Conservation (phyloP, 1,140 invertebrate genomes). For the Trichonephila clavipes region DNA sequence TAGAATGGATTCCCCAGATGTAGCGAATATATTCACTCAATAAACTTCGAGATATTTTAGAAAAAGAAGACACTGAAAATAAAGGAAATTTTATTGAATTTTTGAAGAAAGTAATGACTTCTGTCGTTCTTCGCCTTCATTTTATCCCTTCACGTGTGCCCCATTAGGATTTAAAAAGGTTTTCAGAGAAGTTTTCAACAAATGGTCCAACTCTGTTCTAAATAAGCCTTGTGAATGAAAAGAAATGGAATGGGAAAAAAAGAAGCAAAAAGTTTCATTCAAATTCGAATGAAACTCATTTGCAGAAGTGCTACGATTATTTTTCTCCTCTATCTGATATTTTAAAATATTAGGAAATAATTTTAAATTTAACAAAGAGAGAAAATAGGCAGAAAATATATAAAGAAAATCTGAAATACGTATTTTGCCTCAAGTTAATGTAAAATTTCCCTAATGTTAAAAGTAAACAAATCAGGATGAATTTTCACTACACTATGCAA, state of each 20-base stretch:
- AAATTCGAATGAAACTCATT: constrained; percentile 48
- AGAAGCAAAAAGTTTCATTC: neutral
- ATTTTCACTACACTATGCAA: too few species aligned
- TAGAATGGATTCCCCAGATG: neutral
- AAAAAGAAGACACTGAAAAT: neutral
- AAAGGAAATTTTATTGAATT: constrained; percentile 58
- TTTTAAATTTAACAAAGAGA: neutral
- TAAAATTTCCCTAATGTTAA: too few species aligned
- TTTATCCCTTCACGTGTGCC: neutral
- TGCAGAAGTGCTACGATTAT: constrained; percentile 46
- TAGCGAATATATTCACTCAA: neutral
- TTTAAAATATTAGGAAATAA: neutral
- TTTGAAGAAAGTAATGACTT: constrained; percentile 47
- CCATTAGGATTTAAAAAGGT: constrained; percentile 29
- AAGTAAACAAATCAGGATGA: too few species aligned
- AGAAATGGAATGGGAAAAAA: neutral
- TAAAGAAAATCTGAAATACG: neutral
- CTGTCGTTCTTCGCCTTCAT: constrained; percentile 26
- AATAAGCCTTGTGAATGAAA: neutral
- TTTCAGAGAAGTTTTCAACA: constrained; percentile 52
- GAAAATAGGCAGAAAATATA: neutral
- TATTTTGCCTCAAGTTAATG: too few species aligned
- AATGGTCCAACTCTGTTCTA: constrained; percentile 32
- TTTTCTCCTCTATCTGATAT: neutral
- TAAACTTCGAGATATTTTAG: neutral